Conservation (phyloP, 2,888 invertebrate genomes). For the Spialia ferax region DNA sequence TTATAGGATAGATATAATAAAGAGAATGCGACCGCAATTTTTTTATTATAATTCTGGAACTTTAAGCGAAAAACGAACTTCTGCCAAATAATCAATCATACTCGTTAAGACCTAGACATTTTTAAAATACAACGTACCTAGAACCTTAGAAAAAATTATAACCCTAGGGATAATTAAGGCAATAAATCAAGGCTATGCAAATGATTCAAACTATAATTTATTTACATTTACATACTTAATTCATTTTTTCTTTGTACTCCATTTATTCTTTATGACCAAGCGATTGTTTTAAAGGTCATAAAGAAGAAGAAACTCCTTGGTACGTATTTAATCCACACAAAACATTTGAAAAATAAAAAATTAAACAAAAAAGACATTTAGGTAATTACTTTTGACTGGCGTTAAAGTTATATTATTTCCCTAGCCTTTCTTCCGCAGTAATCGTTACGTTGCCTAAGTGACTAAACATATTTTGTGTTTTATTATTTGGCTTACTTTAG, state of each 20-base stretch:
- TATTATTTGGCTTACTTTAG: too few relatives aligned
- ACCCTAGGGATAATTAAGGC: neutral
- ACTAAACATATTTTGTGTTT: too few relatives aligned
- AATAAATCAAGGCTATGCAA: neutral
- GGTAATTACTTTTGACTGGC: too few relatives aligned
- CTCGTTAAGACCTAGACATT: neutral
- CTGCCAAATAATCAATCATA: neutral
- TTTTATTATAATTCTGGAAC: neutral
- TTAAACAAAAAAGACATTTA: too few relatives aligned
- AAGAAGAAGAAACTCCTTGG: too few relatives aligned
- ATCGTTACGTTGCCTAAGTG: too few relatives aligned
- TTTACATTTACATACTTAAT: neutral
- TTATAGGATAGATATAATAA: neutral
- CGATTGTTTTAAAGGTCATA: too few relatives aligned
- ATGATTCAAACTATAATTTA: neutral
- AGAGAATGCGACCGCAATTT: neutral
- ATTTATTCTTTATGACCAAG: neutral
- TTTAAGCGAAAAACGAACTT: too few relatives aligned
- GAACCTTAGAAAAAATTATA: neutral
- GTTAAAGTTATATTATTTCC: too few relatives aligned
- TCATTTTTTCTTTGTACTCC: neutral
- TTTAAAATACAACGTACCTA: neutral
- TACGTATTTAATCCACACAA: too few relatives aligned
- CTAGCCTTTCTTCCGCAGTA: too few relatives aligned
- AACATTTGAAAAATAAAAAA: too few relatives aligned